Evolutionary conservation across 2,888 invertebrate species (phyloP).

Genomic region (Amblyjoppa proteus): DNA sequence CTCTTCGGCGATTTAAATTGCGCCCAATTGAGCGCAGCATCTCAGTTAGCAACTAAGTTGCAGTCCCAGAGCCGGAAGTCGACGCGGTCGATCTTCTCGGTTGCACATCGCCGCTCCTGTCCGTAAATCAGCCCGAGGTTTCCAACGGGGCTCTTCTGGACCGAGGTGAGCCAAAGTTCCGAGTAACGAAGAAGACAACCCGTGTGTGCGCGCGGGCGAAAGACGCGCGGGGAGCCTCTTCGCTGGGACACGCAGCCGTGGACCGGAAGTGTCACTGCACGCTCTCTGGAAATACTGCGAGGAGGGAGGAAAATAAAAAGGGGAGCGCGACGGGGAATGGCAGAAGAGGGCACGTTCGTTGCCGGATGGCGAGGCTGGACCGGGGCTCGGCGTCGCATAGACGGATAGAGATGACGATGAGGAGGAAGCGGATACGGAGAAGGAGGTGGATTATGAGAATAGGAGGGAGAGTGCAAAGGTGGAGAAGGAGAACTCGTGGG

Average conservation of each 20-base stretch:
- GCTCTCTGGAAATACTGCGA: conserved; percentile 50
- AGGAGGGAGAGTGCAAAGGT: conserved; percentile 58
- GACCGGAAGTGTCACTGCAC: conserved; percentile 66
- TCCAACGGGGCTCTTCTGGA: neutral
- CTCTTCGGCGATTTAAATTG: neutral
- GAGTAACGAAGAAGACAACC: neutral
- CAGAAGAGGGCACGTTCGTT: conserved; percentile 11
- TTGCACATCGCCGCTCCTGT: neutral
- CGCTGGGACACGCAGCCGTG: neutral
- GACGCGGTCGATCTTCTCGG: conserved; percentile 29
- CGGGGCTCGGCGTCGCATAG: conserved; percentile 16
- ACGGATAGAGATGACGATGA: conserved; percentile 36
- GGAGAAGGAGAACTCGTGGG: conserved; percentile 73
- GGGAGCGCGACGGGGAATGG: conserved; percentile 24
- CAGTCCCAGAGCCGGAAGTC: conserved; percentile 20
- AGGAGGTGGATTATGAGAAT: conserved; percentile 61
- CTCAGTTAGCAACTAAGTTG: neutral
- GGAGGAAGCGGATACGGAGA: conserved; percentile 21
- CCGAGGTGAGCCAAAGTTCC: neutral
- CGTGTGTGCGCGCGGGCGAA: neutral
- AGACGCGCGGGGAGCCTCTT: neutral
- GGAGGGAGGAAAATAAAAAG: conserved; percentile 26
- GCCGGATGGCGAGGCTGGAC: conserved; percentile 18
- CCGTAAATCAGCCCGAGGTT: conserved; percentile 42
- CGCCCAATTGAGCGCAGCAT: neutral